Evolutionary conservation across 2,113 vertebrate species (phyloP).

Genomic region (Parotia lawesii): DNA sequence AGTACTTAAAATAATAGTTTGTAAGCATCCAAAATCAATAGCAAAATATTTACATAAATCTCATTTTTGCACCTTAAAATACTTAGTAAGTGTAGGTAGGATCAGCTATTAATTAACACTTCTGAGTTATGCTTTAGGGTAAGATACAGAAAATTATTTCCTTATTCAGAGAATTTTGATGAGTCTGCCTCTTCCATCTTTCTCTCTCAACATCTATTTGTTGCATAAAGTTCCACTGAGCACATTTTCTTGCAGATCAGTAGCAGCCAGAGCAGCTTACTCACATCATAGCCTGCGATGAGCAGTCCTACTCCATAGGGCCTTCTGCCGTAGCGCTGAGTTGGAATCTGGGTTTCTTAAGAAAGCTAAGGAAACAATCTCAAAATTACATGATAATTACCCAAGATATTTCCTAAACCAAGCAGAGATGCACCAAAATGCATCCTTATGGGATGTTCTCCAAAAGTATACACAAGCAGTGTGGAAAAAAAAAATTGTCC

Average conservation of each 20-base stretch:
- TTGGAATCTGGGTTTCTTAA: constrained; percentile 96
- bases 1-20: background rate
- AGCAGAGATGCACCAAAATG: background rate
- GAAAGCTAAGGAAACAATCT: constrained; percentile 66
- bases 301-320: constrained; percentile 96
- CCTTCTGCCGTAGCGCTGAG: constrained; percentile 92
- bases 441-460: background rate
- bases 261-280: constrained; percentile 13
- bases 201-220: background rate
- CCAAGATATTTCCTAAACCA: background rate
- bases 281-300: constrained; percentile 95
- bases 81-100: background rate
- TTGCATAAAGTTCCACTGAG: background rate
- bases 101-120: background rate
- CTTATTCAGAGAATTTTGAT: background rate
- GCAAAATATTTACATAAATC: background rate
- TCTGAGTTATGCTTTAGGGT: background rate
- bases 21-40: background rate
- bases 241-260: background rate
- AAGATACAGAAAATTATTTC: background rate
- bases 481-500: background rate
- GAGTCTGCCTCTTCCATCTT: background rate
- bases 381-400: background rate
- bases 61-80: background rate
- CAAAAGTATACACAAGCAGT: background rate